Percentiles rank a stretch among this genome's conserved stretches.
These are phyloP conservation scores for Drosophila subquinaria DNA, from an alignment of 2,888 invertebrate species.

Conservation along the genomic window DNA sequence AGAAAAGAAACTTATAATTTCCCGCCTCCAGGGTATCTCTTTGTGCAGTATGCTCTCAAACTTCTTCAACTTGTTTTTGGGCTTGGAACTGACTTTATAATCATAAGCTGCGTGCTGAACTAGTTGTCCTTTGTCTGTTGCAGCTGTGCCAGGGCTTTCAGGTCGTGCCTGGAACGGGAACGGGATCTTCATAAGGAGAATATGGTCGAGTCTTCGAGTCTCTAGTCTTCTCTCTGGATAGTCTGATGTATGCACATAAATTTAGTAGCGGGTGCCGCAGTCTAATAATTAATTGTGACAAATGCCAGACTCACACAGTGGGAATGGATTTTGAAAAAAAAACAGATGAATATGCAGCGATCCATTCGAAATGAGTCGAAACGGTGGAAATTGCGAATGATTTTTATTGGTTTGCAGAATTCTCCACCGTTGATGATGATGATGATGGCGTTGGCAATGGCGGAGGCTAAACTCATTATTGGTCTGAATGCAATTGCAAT, in stretches of 20 bases:
- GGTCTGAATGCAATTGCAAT: conserved; percentile 27
- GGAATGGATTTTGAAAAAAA: conserved; percentile 15
- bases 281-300: conserved; percentile 50
- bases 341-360: conserved; percentile 44
- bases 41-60: neutral
- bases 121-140: conserved; percentile 19
- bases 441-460: conserved; percentile 8
- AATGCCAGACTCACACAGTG: conserved; percentile 27
- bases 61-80: conserved; percentile 7
- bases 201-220: neutral
- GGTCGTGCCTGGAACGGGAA: neutral
- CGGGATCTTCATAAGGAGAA: conserved; percentile 6
- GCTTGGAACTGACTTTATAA: conserved; percentile 13
- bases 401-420: conserved; percentile 24
- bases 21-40: conserved; percentile 6
- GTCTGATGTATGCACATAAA: conserved; percentile 21
- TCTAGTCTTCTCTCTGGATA: neutral
- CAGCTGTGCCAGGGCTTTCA: conserved; percentile 10
- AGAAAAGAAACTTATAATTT: neutral
- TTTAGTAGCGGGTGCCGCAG: conserved; percentile 18
- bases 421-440: conserved; percentile 15
- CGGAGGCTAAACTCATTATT: conserved; percentile 30
- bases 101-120: conserved; percentile 11
- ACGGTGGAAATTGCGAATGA: conserved; percentile 14
- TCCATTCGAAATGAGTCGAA: conserved; percentile 16